These are phyloP conservation scores for Alcedo quadribrachys DNA, from an alignment of 2,797 vertebrate genomes.

Conservation along the genomic window DNA sequence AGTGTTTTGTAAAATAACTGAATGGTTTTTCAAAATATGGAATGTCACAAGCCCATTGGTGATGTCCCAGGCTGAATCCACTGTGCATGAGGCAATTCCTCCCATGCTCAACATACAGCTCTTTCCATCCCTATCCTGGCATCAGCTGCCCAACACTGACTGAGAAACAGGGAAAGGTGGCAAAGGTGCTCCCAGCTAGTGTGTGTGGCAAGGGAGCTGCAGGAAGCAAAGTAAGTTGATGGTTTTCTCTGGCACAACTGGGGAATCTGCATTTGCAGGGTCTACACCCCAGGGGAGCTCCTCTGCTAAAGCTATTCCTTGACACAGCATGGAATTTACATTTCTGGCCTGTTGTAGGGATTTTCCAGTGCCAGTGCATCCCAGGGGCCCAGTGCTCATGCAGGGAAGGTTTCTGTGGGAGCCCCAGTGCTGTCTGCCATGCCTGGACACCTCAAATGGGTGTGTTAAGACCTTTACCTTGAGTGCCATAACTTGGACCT, in stretches of 20 bases:
- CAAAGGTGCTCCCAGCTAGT: background rate
- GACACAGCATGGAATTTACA: background rate
- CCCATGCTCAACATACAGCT: accelerated
- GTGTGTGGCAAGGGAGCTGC: accelerated
- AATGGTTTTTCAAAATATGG: background rate
- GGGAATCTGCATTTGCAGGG: background rate
- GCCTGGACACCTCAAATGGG: background rate
- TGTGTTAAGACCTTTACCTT: background rate
- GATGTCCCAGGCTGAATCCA: background rate
- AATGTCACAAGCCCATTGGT: accelerated
- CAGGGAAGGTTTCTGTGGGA: background rate
- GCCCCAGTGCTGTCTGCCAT: background rate
- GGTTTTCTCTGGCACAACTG: background rate
- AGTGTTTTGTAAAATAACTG: background rate
- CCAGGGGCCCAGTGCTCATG: background rate
- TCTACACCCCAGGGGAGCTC: background rate
- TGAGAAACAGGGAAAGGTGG: background rate
- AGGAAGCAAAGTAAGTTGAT: background rate
- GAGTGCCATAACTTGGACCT: too few relatives aligned
- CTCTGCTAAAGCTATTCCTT: background rate
- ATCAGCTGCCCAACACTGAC: accelerated
- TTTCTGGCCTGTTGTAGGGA: background rate
- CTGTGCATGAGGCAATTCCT: background rate
- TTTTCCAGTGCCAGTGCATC: background rate
- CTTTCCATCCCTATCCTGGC: background rate